These are phyloP conservation scores for Drosophila koepferae DNA, from an alignment of 2,888 invertebrate genomes.

Conservation along the genomic window DNA sequence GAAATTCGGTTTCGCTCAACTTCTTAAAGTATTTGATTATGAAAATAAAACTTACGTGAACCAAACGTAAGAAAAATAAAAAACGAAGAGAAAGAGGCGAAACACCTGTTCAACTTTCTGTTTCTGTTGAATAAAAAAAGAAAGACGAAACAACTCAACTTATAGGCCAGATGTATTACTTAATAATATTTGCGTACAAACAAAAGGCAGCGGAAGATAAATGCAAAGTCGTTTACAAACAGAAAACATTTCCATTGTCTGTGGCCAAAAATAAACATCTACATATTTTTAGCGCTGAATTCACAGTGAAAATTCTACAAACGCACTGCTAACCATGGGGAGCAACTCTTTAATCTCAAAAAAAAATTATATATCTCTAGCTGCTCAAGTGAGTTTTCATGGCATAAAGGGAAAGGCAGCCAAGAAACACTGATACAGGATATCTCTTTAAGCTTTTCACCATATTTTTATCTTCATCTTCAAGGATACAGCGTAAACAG, in stretches of 20 bases:
- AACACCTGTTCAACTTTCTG: conserved; percentile 48
- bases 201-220: conserved; percentile 11
- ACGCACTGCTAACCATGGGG: neutral
- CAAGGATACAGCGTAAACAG: neutral
- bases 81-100: neutral
- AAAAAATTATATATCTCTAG: neutral
- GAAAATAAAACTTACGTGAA: neutral
- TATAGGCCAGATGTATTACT: conserved; percentile 35
- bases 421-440: neutral
- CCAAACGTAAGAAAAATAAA: neutral
- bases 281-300: conserved; percentile 21
- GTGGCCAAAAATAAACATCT: conserved; percentile 46
- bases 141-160: neutral
- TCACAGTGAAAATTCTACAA: neutral
- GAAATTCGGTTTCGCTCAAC: neutral
- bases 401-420: neutral
- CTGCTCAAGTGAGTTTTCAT: neutral
- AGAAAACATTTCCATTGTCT: conserved; percentile 37
- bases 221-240: conserved; percentile 37
- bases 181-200: conserved; percentile 40
- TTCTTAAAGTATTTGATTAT: conserved; percentile 5
- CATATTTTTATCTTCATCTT: neutral
- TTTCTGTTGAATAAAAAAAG: conserved; percentile 10
- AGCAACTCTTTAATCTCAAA: neutral
- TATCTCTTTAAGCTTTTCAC: neutral